phyloP scores from a whole-genome alignment of 2,113 vertebrate genomes.

The Notiomystis cincta region DNA sequence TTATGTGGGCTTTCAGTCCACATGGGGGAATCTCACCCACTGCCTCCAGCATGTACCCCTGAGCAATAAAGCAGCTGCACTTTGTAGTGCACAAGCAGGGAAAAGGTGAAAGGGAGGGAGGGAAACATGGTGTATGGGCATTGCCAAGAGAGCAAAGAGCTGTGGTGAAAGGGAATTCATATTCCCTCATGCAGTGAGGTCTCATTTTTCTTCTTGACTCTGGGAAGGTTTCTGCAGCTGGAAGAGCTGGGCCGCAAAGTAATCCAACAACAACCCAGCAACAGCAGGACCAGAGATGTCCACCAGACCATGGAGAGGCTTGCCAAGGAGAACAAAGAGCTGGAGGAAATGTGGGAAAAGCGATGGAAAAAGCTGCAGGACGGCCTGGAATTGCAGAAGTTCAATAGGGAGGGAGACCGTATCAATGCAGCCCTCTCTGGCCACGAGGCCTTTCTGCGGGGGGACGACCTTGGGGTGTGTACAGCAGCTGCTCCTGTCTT shows the following conservation, averaged over 20 bases:
- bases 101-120: not conserved
- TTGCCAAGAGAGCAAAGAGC: not conserved
- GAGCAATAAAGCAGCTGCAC: not conserved
- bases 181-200: not conserved
- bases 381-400: slow-evolving; percentile 77
- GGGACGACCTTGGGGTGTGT: slow-evolving; percentile 79
- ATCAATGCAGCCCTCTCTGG: slow-evolving; percentile 80
- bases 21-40: not conserved
- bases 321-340: slow-evolving; percentile 49
- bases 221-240: slow-evolving; percentile 57
- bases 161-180: not conserved
- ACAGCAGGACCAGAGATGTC: slow-evolving; percentile 44
- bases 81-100: not conserved
- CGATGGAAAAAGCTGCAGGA: slow-evolving; percentile 70
- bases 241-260: slow-evolving; percentile 56
- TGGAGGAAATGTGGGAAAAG: slow-evolving; percentile 75
- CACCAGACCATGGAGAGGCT: slow-evolving; percentile 62
- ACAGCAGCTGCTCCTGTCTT: not conserved
- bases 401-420: slow-evolving; percentile 76
- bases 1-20: not conserved
- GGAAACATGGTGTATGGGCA: not conserved
- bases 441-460: slow-evolving; percentile 77
- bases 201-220: not conserved
- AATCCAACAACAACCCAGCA: not conserved
- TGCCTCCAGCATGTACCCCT: not conserved